phyloP scores from a whole-genome alignment of 2,888 invertebrate species.

The Rotaria socialis region DNA sequence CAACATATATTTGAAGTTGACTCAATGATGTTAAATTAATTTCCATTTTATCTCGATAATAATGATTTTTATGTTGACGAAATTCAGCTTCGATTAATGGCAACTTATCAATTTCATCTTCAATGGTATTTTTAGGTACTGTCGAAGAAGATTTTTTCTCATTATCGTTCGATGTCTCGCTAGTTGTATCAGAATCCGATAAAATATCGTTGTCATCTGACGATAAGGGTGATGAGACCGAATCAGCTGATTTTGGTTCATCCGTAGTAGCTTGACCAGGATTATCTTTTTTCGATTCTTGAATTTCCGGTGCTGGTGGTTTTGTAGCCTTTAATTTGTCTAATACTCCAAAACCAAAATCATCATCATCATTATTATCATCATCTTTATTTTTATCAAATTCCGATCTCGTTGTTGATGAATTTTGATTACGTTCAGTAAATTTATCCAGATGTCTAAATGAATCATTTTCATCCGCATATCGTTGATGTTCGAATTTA shows the following conservation, averaged over 20 bases:
- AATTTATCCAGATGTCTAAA: not conserved
- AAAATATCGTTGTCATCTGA: not conserved
- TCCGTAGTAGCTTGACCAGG: no score
- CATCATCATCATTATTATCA: slow-evolving; percentile 88
- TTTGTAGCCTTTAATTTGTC: not conserved
- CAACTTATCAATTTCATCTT: not conserved
- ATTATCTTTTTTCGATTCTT: not conserved
- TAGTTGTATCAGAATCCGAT: not conserved
- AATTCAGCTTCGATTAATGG: slow-evolving; percentile 9
- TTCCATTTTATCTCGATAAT: slow-evolving; percentile 25
- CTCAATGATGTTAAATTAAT: not conserved
- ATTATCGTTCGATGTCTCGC: not conserved
- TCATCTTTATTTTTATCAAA: slow-evolving; percentile 68
- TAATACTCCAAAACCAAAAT: slow-evolving; percentile 68
- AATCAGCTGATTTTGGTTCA: not conserved
- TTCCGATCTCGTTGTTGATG: slow-evolving; percentile 92
- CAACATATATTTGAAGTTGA: not conserved
- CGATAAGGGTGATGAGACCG: not conserved
- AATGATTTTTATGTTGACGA: slow-evolving; percentile 26
- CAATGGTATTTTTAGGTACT: no score
- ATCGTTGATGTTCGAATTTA: slow-evolving; percentile 47
- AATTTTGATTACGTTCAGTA: slow-evolving; percentile 92
- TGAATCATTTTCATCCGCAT: not conserved
- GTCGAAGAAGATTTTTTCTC: not conserved
- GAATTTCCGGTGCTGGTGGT: not conserved